Percentiles rank a stretch among this genome's conserved stretches.
These are phyloP conservation scores for Lasioglossum zephyrum DNA, from an alignment of 2,888 invertebrate genomes.

Conservation along the genomic window DNA sequence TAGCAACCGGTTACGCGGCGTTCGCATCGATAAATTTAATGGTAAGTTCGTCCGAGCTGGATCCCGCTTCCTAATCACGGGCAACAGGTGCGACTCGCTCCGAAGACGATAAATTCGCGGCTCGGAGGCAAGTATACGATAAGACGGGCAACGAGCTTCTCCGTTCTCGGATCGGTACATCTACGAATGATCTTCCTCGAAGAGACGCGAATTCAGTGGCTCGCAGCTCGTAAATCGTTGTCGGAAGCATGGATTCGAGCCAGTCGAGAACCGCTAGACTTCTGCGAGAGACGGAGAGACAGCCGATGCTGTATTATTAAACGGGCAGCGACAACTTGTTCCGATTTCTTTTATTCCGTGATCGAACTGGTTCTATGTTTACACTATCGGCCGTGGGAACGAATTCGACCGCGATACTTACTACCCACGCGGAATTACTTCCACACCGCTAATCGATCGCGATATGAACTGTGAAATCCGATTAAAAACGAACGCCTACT, in stretches of 20 bases:
- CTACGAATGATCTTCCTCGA: neutral
- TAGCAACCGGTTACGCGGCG: constrained; percentile 35
- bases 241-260: neutral
- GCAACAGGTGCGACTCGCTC: constrained; percentile 53
- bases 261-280: neutral
- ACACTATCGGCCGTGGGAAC: constrained; percentile 51
- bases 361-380: constrained; percentile 53
- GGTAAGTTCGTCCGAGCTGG: constrained; percentile 53
- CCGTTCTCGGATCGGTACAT: neutral
- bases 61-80: constrained; percentile 53
- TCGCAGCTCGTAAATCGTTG: neutral
- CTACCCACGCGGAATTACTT: neutral
- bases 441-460: neutral
- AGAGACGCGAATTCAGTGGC: neutral
- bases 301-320: constrained; percentile 6
- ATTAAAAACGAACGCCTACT: neutral
- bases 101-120: constrained; percentile 36
- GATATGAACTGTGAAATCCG: neutral
- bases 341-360: constrained; percentile 30
- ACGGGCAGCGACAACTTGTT: constrained; percentile 31
- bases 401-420: constrained; percentile 33
- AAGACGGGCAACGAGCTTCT: neutral
- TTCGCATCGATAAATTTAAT: constrained; percentile 68
- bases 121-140: constrained; percentile 13
- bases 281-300: neutral